Percentiles rank a stretch among this genome's conserved stretches.
Conservation (phyloP, 2,797 vertebrate species). For the Setipinna tenuifilis region DNA sequence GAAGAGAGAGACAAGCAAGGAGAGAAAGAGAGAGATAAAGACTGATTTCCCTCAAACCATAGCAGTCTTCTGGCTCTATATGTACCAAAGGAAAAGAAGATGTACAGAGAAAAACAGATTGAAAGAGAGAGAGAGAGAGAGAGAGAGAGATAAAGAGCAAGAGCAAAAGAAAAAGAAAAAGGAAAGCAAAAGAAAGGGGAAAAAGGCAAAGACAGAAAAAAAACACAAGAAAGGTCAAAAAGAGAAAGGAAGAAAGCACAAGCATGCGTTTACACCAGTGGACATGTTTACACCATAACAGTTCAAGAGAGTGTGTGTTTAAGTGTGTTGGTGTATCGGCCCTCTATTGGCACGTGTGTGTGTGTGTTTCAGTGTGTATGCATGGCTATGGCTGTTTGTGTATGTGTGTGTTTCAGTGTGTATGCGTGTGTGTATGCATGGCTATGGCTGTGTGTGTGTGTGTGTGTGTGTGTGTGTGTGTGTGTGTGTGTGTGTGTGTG, state of each 20-base stretch:
- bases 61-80: no score
- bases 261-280: background rate
- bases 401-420: background rate
- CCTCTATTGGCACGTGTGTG: no score
- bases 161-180: background rate
- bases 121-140: background rate
- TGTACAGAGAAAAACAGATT: background rate
- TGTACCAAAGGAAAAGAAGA: background rate
- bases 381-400: no score
- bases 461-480: conserved; percentile 40
- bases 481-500: conserved; percentile 49
- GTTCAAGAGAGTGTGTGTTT: background rate
- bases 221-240: conserved; percentile 18
- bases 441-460: conserved; percentile 30
- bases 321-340: conserved; percentile 27
- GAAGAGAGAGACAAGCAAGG: no score
- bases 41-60: no score
- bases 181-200: background rate
- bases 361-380: no score
- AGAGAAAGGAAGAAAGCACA: conserved; percentile 54
- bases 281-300: background rate
- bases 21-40: no score
- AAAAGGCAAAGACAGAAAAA: background rate
- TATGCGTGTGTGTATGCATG: conserved; percentile 30
- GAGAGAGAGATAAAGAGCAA: background rate